These are phyloP conservation scores for Tokudaia tokunoshimensis DNA, from an alignment of 2,797 vertebrate species.

Conservation along the genomic window DNA sequence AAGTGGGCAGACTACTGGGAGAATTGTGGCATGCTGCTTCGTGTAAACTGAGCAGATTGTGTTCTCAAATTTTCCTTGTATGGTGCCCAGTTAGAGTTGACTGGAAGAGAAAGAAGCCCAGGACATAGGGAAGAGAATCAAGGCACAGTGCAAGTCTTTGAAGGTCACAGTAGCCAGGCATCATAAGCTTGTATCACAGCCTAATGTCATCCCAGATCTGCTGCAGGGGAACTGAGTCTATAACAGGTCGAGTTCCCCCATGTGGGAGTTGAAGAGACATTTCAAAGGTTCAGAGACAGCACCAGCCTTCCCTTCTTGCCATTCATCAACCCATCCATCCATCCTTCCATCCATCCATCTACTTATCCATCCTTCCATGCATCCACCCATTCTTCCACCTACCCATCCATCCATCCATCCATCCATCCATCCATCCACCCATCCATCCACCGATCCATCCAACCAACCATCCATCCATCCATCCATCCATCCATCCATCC, in stretches of 20 bases:
- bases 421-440: not conserved
- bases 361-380: not conserved
- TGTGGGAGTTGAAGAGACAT: not conserved
- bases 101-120: not conserved
- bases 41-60: not conserved
- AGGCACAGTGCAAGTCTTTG: not conserved
- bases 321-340: not conserved
- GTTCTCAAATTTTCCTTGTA: not conserved
- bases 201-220: not conserved
- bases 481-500: not conserved
- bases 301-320: not conserved
- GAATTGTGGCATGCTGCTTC: no score
- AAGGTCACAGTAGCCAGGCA: not conserved
- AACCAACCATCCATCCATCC: not conserved
- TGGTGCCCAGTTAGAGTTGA: not conserved
- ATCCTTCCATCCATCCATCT: not conserved
- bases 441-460: not conserved
- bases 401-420: not conserved
- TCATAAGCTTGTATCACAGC: fast-evolving
- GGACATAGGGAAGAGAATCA: not conserved
- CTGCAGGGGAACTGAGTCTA: not conserved
- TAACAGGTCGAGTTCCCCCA: no score
- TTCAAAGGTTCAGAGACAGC: not conserved
- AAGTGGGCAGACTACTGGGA: not conserved
- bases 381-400: not conserved